Evolutionary conservation across 1,140 invertebrate genomes (phyloP), one percentile per base, ranked within the genome.

Genomic region (Orchestia grillus): DNA sequence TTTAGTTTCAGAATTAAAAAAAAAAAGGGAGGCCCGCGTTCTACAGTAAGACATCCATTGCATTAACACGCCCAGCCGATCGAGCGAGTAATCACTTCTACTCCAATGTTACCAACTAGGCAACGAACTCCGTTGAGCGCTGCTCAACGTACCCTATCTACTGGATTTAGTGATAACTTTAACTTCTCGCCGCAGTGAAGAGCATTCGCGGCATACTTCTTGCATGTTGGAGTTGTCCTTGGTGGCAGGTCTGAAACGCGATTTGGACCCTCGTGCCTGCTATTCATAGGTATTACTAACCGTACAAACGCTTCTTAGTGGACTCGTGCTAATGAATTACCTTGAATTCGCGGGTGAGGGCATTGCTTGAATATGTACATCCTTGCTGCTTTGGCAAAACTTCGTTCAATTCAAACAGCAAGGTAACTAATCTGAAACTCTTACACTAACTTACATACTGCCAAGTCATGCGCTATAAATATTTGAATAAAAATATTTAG

Each of bases 181-280:
- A n/a, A n/a, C n/a, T n/a, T n/a, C n/a, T n/a, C n/a, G n/a, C n/a
- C 47, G 47, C 47, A 8, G 47, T 8, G 47, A 53, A 19, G 47
- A 15, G 88, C 88, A 90, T 90, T 42, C 88, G 28, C 41, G 88
- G 28, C 88, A 90, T 90, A 90, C 28, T n/a, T n/a, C n/a, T 90
- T 90, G 88, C 88, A 90, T 36, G 88, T 23, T 41, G 88, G 11
- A 90, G 41, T 90, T 90, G 88, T 90, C 88, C 88, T 90, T 90
- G 88, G 43, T 0, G 88, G 23, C 15, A 23, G 36, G n/a, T 15
- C 88, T 90, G 42, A 42, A 90, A 41, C 88, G n/a, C 28, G n/a
- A 42, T 90, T 90, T 90, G 43, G 88, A 42, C 15, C n/a, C 88
- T 87, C n/a, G 36, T 16, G n/a, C 41, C 43, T 44, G 88, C 88